Conservation (phyloP, 2,797 vertebrate species). For the Delichon dasypus region DNA sequence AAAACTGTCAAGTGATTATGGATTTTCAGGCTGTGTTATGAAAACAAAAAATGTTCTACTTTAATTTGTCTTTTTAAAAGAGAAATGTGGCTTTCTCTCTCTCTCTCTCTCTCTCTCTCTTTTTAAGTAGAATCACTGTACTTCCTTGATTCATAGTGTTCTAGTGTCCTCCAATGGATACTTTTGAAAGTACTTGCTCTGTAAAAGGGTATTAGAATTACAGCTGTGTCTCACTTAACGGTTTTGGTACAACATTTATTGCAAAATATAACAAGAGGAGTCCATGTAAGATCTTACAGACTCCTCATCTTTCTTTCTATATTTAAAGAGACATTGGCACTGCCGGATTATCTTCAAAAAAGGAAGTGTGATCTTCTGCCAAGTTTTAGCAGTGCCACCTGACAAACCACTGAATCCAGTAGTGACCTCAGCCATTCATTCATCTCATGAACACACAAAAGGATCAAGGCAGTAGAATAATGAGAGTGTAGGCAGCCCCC, state of each 20-base stretch:
- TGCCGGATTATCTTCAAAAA: not conserved
- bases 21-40: not conserved
- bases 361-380: not conserved
- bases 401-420: not conserved
- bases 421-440: not conserved
- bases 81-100: not conserved
- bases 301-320: not conserved
- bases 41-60: not conserved
- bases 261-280: not conserved
- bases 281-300: not conserved
- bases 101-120: too few species aligned
- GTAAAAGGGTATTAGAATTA: not conserved
- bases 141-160: constrained; percentile 69
- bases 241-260: not conserved
- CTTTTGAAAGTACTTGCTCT: constrained; percentile 60
- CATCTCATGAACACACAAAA: not conserved
- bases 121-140: not conserved
- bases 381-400: not conserved
- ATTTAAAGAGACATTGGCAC: not conserved
- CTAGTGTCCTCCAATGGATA: constrained; percentile 80
- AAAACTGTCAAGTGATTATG: not conserved
- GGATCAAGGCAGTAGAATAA: not conserved
- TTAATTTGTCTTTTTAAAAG: not conserved
- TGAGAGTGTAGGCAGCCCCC: not conserved
- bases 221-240: not conserved